Conservation (phyloP, 2,888 invertebrate genomes). For the Carabus problematicus region DNA sequence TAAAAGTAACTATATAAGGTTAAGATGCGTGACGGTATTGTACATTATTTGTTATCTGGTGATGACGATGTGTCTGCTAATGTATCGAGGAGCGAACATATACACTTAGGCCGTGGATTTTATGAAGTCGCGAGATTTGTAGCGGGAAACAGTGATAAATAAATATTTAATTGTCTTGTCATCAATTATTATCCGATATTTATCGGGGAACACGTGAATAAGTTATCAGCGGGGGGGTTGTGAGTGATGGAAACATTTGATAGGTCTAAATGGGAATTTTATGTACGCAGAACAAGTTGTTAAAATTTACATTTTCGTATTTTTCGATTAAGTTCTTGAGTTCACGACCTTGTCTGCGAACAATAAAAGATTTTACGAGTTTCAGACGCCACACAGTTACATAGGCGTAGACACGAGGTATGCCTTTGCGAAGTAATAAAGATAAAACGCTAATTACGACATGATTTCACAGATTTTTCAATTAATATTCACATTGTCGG, state of each 20-base stretch:
- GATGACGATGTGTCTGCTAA: neutral
- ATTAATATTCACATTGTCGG: conserved; percentile 12
- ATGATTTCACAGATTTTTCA: conserved; percentile 32
- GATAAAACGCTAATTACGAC: conserved; percentile 27
- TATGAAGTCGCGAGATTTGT: conserved; percentile 23
- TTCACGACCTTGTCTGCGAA: conserved; percentile 41
- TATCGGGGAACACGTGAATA: conserved; percentile 20
- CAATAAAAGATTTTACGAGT: conserved; percentile 39
- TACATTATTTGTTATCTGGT: neutral
- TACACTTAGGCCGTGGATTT: neutral
- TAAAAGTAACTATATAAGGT: too few species aligned
- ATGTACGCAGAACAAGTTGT: conserved; percentile 37
- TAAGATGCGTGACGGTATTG: too few species aligned
- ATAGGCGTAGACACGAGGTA: neutral
- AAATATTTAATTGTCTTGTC: conserved; percentile 39
- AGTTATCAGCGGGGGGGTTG: neutral
- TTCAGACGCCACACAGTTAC: conserved; percentile 34
- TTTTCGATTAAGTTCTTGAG: conserved; percentile 40
- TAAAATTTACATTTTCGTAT: conserved; percentile 42
- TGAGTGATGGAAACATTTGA: conserved; percentile 29
- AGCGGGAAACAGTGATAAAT: conserved; percentile 36
- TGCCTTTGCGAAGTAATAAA: conserved; percentile 3
- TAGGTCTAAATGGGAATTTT: conserved; percentile 37
- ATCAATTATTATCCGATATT: conserved; percentile 33
- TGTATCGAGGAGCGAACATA: neutral